Base-by-base conservation (phyloP, 1,140 invertebrate species). In the Coenobita brevimanus region DNA sequence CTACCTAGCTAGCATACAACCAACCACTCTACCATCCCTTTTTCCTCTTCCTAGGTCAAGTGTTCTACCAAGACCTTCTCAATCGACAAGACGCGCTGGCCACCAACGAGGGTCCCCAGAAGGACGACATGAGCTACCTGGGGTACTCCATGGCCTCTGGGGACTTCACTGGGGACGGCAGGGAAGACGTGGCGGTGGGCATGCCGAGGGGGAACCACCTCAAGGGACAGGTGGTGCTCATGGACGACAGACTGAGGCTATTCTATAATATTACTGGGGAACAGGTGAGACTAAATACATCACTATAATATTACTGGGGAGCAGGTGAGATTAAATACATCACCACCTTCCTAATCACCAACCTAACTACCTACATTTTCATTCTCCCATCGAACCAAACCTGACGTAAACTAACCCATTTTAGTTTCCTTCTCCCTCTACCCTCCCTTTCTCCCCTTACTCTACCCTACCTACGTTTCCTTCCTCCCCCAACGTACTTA, bases 71-170 rank as follows among this genome's bases (percentile, higher is more conserved):
- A 91, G 94, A 94, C 88, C 92, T 96, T 43, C 94, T 95, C 80
- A 92, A 91, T 10, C 93, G 94, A n/a, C 94, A 94, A 3, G 94
- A 94, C 90, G 94, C 96, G 30, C 94, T 96, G 88, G 94, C 94
- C 41, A 98, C 97, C 0, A 94, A 94, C 62, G 97, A 98, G 93
- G 96, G 96, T 21, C 94, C 95, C n/a, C 93, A 95, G 2, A 92
- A 93, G 8, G 95, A 97, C 89, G 98, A 99, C 92, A 97, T 98
- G 92, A 97, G 96, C 57, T 99, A 98, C 93, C 94, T 98, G 92
- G 98, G 98, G 10, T 99, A 99, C 93, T 98, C 98, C 0, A 95
- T 97, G 69, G 94, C 96, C 43, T 30, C 95, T 57, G 98, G 98
- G 4, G 96, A 98, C 91, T 99, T 99, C 92, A 94, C 95, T 91